Evolutionary conservation across 2,797 vertebrate species (phyloP).

Genomic region (Chrosomus eos): DNA sequence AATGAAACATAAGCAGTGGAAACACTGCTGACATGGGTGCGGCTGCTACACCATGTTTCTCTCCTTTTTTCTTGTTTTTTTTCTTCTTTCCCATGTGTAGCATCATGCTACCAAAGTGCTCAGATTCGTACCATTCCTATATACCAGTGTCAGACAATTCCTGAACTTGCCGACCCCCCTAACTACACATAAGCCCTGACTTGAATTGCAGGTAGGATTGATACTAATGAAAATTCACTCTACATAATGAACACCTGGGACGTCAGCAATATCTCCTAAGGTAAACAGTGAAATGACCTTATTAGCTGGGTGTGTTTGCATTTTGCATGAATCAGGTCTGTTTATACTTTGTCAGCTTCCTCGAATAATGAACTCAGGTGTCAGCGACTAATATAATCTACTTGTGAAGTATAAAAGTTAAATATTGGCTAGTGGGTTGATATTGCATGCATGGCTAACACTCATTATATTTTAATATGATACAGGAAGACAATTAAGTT

Average conservation of each 20-base stretch:
- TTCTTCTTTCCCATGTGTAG: conserved; percentile 34
- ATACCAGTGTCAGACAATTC: conserved; percentile 53
- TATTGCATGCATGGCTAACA: neutral
- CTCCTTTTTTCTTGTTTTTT: neutral
- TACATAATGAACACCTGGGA: conserved; percentile 53
- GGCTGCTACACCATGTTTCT: conserved; percentile 51
- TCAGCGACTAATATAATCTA: conserved; percentile 48
- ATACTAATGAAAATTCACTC: conserved; percentile 52
- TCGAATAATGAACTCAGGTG: conserved; percentile 56
- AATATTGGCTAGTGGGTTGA: conserved; percentile 5
- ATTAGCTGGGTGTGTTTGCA: conserved; percentile 48
- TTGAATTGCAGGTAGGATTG: conserved; percentile 57
- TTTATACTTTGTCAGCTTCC: conserved; percentile 54
- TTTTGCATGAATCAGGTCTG: conserved; percentile 45
- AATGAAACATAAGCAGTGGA: conserved; percentile 70
- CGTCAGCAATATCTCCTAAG: conserved; percentile 47
- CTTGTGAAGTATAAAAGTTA: conserved; percentile 20
- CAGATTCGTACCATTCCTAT: conserved; percentile 52
- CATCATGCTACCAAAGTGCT: conserved; percentile 56
- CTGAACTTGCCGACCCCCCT: conserved; percentile 10
- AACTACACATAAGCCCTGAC: conserved; percentile 10
- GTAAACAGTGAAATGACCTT: conserved; percentile 53
- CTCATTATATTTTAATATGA: neutral
- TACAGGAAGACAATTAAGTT: neutral
- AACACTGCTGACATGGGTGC: conserved; percentile 64